Evolutionary conservation across 2,888 invertebrate genomes (phyloP).

Genomic region (Chymomyza caudatula): DNA sequence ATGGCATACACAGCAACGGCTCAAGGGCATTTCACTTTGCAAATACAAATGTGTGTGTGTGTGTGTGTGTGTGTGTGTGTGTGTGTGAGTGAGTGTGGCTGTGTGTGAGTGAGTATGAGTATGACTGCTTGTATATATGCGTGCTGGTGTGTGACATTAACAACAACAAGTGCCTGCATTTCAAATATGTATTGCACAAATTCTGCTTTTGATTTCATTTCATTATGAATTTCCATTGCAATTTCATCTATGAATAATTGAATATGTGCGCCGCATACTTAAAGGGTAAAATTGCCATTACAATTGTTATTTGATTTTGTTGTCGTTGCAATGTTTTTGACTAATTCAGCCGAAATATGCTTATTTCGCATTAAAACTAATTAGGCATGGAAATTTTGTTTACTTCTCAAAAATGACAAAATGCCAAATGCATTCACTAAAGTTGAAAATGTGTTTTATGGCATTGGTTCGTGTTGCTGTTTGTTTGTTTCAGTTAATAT

Average conservation of each 20-base stretch:
- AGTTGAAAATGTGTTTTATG: neutral
- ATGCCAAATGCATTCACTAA: constrained; percentile 16
- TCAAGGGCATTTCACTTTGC: constrained; percentile 58
- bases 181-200: constrained; percentile 35
- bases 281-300: constrained; percentile 58
- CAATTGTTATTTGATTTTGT: constrained; percentile 31
- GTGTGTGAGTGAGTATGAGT: neutral
- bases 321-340: constrained; percentile 40
- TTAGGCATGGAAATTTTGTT: constrained; percentile 58
- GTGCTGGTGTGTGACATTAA: constrained; percentile 18
- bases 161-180: constrained; percentile 27
- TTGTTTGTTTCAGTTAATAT: too few relatives aligned
- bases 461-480: neutral
- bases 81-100: neutral
- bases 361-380: constrained; percentile 69
- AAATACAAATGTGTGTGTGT: constrained; percentile 2
- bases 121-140: neutral
- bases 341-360: constrained; percentile 65
- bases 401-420: constrained; percentile 14
- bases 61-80: neutral
- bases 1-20: constrained; percentile 36
- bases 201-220: constrained; percentile 65
- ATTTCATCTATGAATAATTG: constrained; percentile 66
- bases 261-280: constrained; percentile 66
- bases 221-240: constrained; percentile 58